These are phyloP conservation scores for Ectemnius cavifrons DNA, from an alignment of 2,888 invertebrate species.

Conservation along the genomic window DNA sequence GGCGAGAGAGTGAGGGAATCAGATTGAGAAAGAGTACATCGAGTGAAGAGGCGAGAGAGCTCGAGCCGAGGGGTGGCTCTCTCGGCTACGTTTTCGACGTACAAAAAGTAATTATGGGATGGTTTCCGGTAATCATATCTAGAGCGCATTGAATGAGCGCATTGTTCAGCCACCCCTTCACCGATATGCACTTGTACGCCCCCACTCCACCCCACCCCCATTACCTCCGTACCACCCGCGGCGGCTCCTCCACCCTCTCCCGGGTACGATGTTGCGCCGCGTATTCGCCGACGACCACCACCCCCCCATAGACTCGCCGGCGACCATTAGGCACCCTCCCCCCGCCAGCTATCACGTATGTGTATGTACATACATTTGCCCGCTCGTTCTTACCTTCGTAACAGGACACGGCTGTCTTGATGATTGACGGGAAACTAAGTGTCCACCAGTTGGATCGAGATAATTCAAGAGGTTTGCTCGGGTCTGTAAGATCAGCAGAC, in stretches of 20 bases:
- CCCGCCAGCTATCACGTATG: too few species aligned
- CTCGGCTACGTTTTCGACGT: slow-evolving; percentile 64
- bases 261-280: slow-evolving; percentile 32
- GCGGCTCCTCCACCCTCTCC: slow-evolving; percentile 39
- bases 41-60: slow-evolving; percentile 19
- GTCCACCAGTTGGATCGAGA: too few species aligned
- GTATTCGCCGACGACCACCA: slow-evolving; percentile 16
- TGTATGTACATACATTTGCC: background rate
- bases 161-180: slow-evolving; percentile 76
- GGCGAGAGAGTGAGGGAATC: slow-evolving; percentile 36
- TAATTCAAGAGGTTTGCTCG: too few species aligned
- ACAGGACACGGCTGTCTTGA: background rate
- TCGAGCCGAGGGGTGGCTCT: slow-evolving; percentile 35
- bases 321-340: slow-evolving; percentile 38
- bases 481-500: too few species aligned
- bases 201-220: slow-evolving; percentile 53
- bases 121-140: slow-evolving; percentile 78
- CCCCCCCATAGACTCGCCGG: slow-evolving; percentile 19
- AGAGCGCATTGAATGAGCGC: slow-evolving; percentile 76
- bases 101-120: slow-evolving; percentile 77
- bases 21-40: slow-evolving; percentile 46
- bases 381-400: slow-evolving; percentile 9
- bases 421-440: too few species aligned
- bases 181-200: slow-evolving; percentile 70
- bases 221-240: slow-evolving; percentile 10